Evolutionary conservation across 2,113 vertebrate species (phyloP).

Genomic region (Eurystomus gularis): DNA sequence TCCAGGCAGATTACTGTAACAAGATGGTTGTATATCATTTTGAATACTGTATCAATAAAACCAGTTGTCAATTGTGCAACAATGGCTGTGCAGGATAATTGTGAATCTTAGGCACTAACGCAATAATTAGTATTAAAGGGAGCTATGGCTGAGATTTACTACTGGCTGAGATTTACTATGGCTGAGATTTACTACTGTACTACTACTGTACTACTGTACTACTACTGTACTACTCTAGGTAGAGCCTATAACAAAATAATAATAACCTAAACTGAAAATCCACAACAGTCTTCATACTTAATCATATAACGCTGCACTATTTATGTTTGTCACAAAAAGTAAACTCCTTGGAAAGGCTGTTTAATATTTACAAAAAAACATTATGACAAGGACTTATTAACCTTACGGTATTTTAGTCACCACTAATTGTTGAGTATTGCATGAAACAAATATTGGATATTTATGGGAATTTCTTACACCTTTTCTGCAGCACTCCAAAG

Average conservation of each 20-base stretch:
- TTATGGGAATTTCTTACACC: background rate
- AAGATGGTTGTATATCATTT: background rate
- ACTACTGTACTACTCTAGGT: slow-evolving; percentile 48
- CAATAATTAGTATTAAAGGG: slow-evolving; percentile 18
- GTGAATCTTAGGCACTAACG: slow-evolving; percentile 1
- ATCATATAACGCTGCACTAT: slow-evolving; percentile 48
- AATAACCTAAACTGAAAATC: slow-evolving; percentile 47
- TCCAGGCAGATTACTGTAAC: background rate
- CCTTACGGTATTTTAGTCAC: background rate
- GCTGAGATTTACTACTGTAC: no score
- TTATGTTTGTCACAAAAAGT: slow-evolving; percentile 50
- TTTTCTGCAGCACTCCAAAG: background rate
- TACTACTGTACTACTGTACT: background rate
- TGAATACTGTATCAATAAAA: slow-evolving; percentile 5
- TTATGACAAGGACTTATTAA: background rate
- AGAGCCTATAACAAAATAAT: slow-evolving; percentile 35
- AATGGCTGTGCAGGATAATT: slow-evolving; percentile 7
- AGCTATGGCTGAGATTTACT: slow-evolving; percentile 4
- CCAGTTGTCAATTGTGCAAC: slow-evolving; percentile 7
- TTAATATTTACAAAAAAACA: background rate
- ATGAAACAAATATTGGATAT: background rate
- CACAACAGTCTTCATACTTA: slow-evolving; percentile 6
- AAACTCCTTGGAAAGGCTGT: slow-evolving; percentile 6
- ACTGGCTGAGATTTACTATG: no score
- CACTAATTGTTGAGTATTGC: background rate